These are phyloP conservation scores for Tetrax tetrax DNA, from an alignment of 2,113 vertebrate genomes.

Conservation along the genomic window DNA sequence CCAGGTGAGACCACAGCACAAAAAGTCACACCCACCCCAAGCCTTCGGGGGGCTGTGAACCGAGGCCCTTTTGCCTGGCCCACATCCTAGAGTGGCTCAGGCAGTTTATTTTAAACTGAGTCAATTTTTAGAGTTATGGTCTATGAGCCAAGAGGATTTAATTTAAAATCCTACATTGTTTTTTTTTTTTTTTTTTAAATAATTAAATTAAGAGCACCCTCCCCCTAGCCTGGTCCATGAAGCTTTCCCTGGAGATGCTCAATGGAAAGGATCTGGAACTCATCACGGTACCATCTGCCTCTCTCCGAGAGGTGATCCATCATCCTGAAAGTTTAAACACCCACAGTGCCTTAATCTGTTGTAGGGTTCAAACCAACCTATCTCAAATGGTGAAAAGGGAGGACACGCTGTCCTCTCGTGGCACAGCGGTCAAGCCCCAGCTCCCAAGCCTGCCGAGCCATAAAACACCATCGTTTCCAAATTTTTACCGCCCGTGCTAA, in stretches of 20 bases:
- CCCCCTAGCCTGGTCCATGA: not conserved
- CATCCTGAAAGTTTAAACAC: conserved; percentile 58
- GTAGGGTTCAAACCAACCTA: not conserved
- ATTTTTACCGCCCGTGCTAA: not conserved
- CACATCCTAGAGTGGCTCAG: not conserved
- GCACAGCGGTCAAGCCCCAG: not conserved
- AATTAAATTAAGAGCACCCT: not conserved
- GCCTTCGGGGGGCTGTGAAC: fast-evolving
- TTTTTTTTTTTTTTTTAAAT: not conserved
- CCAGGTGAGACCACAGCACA: not conserved
- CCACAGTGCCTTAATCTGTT: conserved; percentile 29
- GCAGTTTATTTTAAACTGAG: not conserved
- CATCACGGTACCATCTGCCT: conserved; percentile 59
- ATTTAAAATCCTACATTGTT: not conserved
- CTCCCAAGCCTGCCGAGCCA: not conserved
- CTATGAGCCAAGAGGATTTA: conserved; percentile 1
- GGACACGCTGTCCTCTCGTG: not conserved
- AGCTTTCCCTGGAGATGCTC: conserved; percentile 29
- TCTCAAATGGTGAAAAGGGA: conserved; percentile 11
- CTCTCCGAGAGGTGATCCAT: conserved; percentile 38
- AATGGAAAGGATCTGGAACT: conserved; percentile 55
- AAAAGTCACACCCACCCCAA: not conserved
- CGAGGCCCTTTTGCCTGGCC: not conserved
- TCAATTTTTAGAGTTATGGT: not conserved
- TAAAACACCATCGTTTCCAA: not conserved